These are phyloP conservation scores for Drosophila mayri DNA, from an alignment of 1,140 invertebrate species.

Conservation along the genomic window DNA sequence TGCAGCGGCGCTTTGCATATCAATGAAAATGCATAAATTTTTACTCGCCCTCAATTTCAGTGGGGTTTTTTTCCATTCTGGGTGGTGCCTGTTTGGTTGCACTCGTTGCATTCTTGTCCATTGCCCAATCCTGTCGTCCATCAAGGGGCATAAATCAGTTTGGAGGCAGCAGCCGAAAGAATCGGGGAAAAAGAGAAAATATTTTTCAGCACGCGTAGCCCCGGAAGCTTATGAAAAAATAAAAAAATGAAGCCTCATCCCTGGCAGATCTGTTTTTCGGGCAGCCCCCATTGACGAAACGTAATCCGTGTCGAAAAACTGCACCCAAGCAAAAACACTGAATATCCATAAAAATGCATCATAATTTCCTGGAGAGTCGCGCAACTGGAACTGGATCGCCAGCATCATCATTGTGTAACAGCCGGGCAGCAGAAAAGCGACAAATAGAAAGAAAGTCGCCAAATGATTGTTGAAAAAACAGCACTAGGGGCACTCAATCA, in stretches of 20 bases:
- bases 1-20: slow-evolving; percentile 76
- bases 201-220: slow-evolving; percentile 35
- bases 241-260: slow-evolving; percentile 41
- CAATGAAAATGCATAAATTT: slow-evolving; percentile 85
- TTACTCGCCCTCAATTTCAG: slow-evolving; percentile 56
- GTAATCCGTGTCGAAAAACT: slow-evolving; percentile 64
- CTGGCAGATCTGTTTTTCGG: slow-evolving; percentile 29
- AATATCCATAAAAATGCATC: slow-evolving; percentile 85
- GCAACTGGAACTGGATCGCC: slow-evolving; percentile 61
- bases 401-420: slow-evolving; percentile 29
- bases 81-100: slow-evolving; percentile 57
- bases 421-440: slow-evolving; percentile 5
- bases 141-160: slow-evolving; percentile 84
- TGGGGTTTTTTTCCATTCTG: slow-evolving; percentile 25
- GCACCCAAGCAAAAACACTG: slow-evolving; percentile 76
- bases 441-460: slow-evolving; percentile 3
- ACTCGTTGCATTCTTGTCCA: slow-evolving; percentile 57
- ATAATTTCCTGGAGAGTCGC: slow-evolving; percentile 69
- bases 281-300: slow-evolving; percentile 56
- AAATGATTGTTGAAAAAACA: slow-evolving; percentile 12
- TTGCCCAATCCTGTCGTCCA: slow-evolving; percentile 63
- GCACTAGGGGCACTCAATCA: slow-evolving; percentile 5
- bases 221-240: slow-evolving; percentile 71
- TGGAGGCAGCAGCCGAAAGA: slow-evolving; percentile 22
- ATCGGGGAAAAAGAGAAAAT: slow-evolving; percentile 35